A percentile compares a stretch with the other conserved stretches of the same genome.
These are phyloP conservation scores for Diceros bicornis DNA, from an alignment of 2,797 vertebrate genomes.

Conservation along the genomic window DNA sequence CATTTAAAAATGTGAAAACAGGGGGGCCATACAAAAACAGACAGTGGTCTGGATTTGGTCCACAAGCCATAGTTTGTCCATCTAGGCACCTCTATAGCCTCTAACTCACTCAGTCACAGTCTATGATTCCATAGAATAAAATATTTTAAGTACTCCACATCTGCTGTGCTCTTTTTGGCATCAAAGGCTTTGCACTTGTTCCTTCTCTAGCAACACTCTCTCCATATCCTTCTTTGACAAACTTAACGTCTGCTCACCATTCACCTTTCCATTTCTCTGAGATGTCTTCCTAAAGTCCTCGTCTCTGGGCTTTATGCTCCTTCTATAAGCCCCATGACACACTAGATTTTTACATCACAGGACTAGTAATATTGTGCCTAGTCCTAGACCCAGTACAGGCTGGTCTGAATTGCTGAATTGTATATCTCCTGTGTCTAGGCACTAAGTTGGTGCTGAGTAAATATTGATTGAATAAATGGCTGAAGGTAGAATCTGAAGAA, in stretches of 20 bases:
- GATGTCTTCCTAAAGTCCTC: neutral
- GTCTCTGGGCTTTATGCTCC: neutral
- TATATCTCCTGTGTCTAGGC: neutral
- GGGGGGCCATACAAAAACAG: neutral
- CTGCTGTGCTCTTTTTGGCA: neutral
- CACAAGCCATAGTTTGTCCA: neutral
- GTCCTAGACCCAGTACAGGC: neutral
- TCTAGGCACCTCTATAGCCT: neutral
- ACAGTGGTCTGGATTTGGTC: neutral
- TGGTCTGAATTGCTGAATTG: neutral
- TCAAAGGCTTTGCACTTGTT: neutral
- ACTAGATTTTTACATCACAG: neutral
- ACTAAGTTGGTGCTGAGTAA: neutral
- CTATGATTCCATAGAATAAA: neutral
- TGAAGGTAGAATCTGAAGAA: neutral
- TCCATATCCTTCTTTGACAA: neutral
- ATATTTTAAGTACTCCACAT: neutral
- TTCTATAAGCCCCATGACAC: neutral
- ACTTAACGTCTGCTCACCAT: neutral
- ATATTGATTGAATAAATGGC: neutral
- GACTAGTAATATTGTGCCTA: neutral
- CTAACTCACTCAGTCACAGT: neutral
- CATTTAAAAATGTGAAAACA: constrained; percentile 1
- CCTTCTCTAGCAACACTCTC: neutral
- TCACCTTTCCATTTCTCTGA: neutral